Evolutionary conservation across 2,113 vertebrate genomes (phyloP).

Genomic region (Semicossyphus pulcher): DNA sequence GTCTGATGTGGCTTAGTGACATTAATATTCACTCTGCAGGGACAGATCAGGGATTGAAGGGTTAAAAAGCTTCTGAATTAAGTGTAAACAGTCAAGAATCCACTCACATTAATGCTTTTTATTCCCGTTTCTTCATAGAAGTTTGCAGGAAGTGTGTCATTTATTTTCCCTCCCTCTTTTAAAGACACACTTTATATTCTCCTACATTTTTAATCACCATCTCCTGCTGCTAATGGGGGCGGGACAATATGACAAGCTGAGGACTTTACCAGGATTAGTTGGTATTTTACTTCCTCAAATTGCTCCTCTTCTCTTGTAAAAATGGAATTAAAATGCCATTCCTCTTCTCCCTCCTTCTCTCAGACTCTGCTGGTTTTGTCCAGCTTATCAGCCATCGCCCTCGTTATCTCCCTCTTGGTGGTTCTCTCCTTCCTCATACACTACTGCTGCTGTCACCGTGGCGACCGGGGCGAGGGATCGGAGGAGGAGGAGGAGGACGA

Average conservation of each 20-base stretch:
- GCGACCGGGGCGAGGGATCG: slow-evolving; percentile 81
- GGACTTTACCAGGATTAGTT: slow-evolving; percentile 54
- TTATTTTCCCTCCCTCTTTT: neutral
- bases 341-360: slow-evolving; percentile 2
- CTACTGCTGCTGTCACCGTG: slow-evolving; percentile 89
- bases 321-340: slow-evolving; percentile 54
- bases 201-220: slow-evolving; percentile 44
- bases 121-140: neutral
- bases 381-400: slow-evolving; percentile 88
- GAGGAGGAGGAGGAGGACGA: slow-evolving; percentile 87
- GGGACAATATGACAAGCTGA: slow-evolving; percentile 34
- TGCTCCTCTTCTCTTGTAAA: slow-evolving; percentile 32
- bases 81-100: neutral
- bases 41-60: slow-evolving; percentile 4
- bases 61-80: slow-evolving; percentile 36
- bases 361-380: slow-evolving; percentile 91
- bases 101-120: neutral
- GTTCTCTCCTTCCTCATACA: slow-evolving; percentile 92
- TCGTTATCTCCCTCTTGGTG: slow-evolving; percentile 89
- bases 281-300: slow-evolving; percentile 35
- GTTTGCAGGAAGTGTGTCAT: neutral
- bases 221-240: slow-evolving; percentile 52
- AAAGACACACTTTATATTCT: slow-evolving; percentile 18
- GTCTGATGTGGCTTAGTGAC: slow-evolving; percentile 55
- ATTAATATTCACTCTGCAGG: slow-evolving; percentile 22